Percentiles rank a stretch among this genome's conserved stretches.
Evolutionary conservation across 1,140 invertebrate species (phyloP).

Genomic region (Lamellibrachia luymesi): DNA sequence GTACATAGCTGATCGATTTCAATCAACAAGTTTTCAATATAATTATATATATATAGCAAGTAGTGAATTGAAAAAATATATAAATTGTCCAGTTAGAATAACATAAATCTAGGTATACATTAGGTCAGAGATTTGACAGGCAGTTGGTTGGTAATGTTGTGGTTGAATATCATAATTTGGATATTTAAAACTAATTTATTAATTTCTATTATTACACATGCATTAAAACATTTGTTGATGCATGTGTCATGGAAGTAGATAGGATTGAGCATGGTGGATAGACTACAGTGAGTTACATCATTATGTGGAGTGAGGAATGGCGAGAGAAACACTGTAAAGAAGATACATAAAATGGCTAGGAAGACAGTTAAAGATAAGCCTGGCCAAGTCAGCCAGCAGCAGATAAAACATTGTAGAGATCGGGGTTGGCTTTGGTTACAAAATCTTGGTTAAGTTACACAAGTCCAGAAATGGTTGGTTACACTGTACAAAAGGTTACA

Average conservation of each 20-base stretch:
- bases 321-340: neutral
- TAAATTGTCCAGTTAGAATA: neutral
- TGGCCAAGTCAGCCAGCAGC: neutral
- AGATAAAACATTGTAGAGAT: neutral
- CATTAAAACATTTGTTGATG: no score
- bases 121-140: neutral
- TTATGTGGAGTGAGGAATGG: neutral
- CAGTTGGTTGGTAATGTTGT: no score
- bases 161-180: no score
- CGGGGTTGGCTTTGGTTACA: neutral
- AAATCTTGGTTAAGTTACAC: neutral
- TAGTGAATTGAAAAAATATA: neutral
- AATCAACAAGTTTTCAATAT: neutral
- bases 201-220: no score
- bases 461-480: no score
- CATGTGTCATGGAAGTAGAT: no score
- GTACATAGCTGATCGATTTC: neutral
- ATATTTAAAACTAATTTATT: no score
- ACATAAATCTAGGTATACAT: neutral
- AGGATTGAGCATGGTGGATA: no score
- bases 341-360: neutral
- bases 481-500: no score
- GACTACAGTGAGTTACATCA: neutral
- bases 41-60: neutral
- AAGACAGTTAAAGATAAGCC: neutral